Evolutionary conservation across 2,888 invertebrate genomes (phyloP).

Genomic region (Drosophila differens): DNA sequence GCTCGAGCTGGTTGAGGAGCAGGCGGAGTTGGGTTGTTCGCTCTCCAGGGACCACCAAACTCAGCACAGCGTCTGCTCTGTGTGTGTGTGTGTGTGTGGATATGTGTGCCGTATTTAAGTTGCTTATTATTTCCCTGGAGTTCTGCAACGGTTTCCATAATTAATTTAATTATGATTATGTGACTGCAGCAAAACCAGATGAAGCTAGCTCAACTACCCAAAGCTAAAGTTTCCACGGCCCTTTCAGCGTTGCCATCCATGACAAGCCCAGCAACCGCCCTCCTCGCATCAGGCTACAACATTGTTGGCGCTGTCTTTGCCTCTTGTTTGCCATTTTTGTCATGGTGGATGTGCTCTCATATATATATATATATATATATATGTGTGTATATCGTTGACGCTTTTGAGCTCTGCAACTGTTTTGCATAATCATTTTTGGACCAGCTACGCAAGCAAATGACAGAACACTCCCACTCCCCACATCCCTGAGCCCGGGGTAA

Average conservation of each 20-base stretch:
- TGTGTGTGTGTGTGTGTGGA: conserved; percentile 2
- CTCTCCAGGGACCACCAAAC: conserved; percentile 27
- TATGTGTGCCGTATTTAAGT: conserved; percentile 5
- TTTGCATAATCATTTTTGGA: conserved; percentile 45
- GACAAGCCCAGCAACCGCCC: neutral
- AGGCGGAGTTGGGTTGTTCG: neutral
- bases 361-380: neutral
- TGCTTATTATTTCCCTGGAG: conserved; percentile 69
- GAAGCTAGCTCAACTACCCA: neutral
- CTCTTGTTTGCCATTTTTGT: neutral
- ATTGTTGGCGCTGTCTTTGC: neutral
- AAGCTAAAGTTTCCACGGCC: neutral
- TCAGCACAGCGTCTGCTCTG: conserved; percentile 2
- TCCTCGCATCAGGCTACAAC: neutral
- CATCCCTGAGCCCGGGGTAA: neutral
- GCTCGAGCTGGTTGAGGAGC: neutral
- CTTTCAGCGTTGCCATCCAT: neutral
- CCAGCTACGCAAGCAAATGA: conserved; percentile 1
- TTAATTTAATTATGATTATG: conserved; percentile 81
- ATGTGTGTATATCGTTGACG: neutral
- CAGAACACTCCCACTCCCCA: neutral
- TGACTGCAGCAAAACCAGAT: conserved; percentile 33
- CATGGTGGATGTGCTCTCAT: neutral
- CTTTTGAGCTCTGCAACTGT: neutral
- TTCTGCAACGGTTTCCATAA: conserved; percentile 62